Conservation (phyloP, 1,140 invertebrate species). For the Archivesica marissinica region DNA sequence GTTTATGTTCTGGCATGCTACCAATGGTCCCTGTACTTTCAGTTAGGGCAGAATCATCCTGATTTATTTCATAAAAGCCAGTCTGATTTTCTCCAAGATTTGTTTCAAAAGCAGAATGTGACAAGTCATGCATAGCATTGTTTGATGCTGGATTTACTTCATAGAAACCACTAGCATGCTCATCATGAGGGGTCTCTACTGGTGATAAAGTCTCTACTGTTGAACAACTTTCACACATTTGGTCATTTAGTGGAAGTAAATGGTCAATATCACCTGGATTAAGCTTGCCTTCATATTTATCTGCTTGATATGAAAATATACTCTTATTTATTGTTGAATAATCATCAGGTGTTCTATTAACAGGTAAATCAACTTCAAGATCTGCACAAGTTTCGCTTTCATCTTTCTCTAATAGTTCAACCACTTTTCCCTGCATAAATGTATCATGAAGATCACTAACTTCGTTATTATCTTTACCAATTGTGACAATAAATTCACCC, state of each 20-base stretch:
- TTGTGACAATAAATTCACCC: background rate
- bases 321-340: too few species aligned
- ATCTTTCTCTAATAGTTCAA: background rate
- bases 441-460: background rate
- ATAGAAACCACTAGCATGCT: constrained; percentile 48
- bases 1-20: constrained; percentile 14
- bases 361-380: background rate
- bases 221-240: constrained; percentile 36
- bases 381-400: background rate
- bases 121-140: background rate
- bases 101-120: constrained; percentile 18
- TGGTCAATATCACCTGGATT: background rate
- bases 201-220: constrained; percentile 45
- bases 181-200: constrained; percentile 41
- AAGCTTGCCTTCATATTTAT: background rate
- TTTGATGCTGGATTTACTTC: constrained; percentile 47
- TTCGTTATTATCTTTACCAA: background rate
- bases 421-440: background rate
- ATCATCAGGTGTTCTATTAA: background rate
- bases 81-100: constrained; percentile 57
- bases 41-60: background rate
- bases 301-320: background rate
- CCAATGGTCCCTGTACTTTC: background rate
- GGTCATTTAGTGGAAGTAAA: background rate
- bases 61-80: constrained; percentile 48